A percentile compares a stretch with the other conserved stretches of the same genome.
Evolutionary conservation across 2,797 vertebrate genomes (phyloP).

Genomic region (Neosilurus hyrtlii): DNA sequence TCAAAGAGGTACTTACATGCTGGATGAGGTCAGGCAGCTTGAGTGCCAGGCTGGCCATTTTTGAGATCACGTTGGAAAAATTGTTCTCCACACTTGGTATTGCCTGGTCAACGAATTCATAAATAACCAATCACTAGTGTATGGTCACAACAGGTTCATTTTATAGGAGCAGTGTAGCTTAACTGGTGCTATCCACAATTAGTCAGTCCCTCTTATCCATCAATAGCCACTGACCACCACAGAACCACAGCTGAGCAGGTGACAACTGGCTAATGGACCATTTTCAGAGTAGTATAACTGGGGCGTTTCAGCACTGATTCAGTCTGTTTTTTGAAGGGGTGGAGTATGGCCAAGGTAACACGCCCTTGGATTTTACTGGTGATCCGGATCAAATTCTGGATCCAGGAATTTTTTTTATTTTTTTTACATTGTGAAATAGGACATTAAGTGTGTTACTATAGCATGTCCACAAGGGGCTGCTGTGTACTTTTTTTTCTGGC

Average conservation of each 20-base stretch:
- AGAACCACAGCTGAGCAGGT: neutral
- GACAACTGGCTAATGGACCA: neutral
- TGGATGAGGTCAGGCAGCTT: constrained; percentile 45
- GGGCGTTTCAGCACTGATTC: neutral
- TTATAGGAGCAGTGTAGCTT: neutral
- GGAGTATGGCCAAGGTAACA: too few relatives aligned
- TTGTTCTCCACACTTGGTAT: constrained; percentile 15
- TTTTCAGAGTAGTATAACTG: neutral
- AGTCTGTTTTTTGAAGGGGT: neutral
- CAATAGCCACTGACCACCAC: neutral
- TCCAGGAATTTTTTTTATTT: too few relatives aligned
- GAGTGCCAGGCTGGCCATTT: constrained; percentile 66
- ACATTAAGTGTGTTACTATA: too few relatives aligned
- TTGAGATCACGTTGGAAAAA: constrained; percentile 45
- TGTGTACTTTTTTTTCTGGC: too few relatives aligned
- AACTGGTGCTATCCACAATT: neutral
- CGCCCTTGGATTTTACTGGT: too few relatives aligned
- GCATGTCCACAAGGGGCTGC: too few relatives aligned
- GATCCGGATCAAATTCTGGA: too few relatives aligned
- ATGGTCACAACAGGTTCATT: neutral
- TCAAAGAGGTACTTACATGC: constrained; percentile 56
- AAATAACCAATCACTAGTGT: neutral
- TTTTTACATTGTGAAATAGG: too few relatives aligned
- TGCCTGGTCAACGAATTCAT: constrained; percentile 40
- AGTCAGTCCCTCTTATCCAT: neutral